phyloP scores from a whole-genome alignment of 1,140 invertebrate species.

The Drosophila carrolli region DNA sequence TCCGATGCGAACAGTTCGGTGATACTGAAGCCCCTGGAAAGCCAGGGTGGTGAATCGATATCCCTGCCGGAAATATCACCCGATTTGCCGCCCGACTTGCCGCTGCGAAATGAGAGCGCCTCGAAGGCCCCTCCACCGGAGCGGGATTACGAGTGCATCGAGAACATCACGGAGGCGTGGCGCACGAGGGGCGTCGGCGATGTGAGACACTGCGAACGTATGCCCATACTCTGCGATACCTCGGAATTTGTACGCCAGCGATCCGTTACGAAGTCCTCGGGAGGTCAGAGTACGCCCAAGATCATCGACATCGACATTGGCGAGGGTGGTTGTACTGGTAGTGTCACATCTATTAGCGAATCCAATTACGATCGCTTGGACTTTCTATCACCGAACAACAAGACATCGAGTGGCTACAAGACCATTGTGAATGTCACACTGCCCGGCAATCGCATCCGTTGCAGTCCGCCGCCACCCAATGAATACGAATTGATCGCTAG shows the following conservation, averaged over 20 bases:
- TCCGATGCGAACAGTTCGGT: conserved; percentile 60
- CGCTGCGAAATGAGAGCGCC: conserved; percentile 68
- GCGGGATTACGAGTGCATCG: conserved; percentile 82
- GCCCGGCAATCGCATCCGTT: conserved; percentile 65
- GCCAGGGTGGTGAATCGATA: conserved; percentile 28
- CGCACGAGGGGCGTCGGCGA: conserved; percentile 90
- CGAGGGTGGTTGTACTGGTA: conserved; percentile 41
- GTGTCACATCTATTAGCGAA: neutral
- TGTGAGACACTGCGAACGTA: conserved; percentile 87
- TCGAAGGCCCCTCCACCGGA: conserved; percentile 57
- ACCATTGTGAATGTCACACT: conserved; percentile 86
- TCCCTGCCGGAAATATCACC: neutral
- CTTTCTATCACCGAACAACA: conserved; percentile 91
- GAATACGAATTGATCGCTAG: conserved; percentile 81
- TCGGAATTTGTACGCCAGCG: conserved; percentile 73
- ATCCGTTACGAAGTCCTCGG: conserved; percentile 76
- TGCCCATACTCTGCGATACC: conserved; percentile 76
- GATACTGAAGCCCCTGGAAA: conserved; percentile 67
- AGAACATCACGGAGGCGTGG: conserved; percentile 89
- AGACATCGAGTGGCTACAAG: conserved; percentile 89
- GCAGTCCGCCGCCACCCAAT: conserved; percentile 65
- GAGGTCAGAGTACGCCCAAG: conserved; percentile 53
- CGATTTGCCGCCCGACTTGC: conserved; percentile 62
- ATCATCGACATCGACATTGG: conserved; percentile 81
- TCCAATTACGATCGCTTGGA: conserved; percentile 91